Evolutionary conservation across 2,888 invertebrate species (phyloP).

Genomic region (Lypha dubia): DNA sequence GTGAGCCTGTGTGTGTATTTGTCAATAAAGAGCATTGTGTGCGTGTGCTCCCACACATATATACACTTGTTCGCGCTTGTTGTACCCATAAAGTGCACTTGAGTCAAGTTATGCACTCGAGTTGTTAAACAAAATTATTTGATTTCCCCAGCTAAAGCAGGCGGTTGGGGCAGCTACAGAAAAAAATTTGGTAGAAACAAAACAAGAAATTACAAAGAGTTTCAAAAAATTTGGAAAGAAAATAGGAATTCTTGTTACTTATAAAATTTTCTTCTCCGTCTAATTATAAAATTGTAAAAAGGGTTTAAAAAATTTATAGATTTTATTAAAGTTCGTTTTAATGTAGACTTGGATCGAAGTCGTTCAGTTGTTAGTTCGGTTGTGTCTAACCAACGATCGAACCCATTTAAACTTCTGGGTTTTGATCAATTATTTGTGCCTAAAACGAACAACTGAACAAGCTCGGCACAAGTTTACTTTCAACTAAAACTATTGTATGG

Average conservation of each 20-base stretch:
- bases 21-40: not conserved
- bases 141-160: constrained; percentile 40
- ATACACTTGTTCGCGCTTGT: constrained; percentile 57
- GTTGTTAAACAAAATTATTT: constrained; percentile 55
- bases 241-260: not conserved
- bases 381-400: too few species aligned
- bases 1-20: not conserved
- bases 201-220: not conserved
- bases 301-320: too few species aligned
- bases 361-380: too few species aligned
- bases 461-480: too few species aligned
- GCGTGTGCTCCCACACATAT: constrained; percentile 23
- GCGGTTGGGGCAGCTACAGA: not conserved
- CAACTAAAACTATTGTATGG: too few species aligned
- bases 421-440: too few species aligned
- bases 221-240: not conserved
- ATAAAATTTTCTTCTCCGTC: too few species aligned
- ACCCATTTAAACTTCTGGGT: too few species aligned
- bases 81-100: constrained; percentile 56
- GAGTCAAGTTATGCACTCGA: constrained; percentile 62
- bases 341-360: too few species aligned
- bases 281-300: too few species aligned
- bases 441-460: too few species aligned
- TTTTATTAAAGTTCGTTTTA: too few species aligned
- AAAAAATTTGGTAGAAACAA: not conserved